Conservation (phyloP, 2,888 invertebrate genomes). For the Cephonodes hylas region DNA sequence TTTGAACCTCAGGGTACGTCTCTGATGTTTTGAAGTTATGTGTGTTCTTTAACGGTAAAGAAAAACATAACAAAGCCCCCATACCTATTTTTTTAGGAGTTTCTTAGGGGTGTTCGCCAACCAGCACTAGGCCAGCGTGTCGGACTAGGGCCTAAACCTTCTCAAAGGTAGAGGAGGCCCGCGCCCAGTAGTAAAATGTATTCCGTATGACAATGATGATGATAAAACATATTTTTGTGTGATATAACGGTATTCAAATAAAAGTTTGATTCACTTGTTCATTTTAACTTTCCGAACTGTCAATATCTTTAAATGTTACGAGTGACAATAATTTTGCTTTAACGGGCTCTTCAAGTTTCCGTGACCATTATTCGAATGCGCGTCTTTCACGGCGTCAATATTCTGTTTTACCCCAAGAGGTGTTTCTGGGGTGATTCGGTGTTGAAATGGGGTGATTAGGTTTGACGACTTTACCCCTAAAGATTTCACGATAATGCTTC, state of each 20-base stretch:
- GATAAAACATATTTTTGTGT: too few species aligned
- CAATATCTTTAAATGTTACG: not conserved
- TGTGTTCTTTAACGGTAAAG: not conserved
- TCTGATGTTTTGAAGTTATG: too few species aligned
- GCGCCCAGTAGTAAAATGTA: too few species aligned
- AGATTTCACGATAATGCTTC: not conserved
- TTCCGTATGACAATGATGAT: too few species aligned
- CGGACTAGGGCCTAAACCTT: too few species aligned
- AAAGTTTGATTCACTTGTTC: too few species aligned
- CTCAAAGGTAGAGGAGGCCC: not conserved
- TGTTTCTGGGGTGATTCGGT: not conserved
- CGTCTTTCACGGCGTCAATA: not conserved
- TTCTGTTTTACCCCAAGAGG: not conserved
- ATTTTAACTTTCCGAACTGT: not conserved
- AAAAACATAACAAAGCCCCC: too few species aligned
- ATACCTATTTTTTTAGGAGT: too few species aligned
- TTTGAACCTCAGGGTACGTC: too few species aligned
- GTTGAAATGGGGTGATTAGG: not conserved
- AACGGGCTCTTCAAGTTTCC: not conserved
- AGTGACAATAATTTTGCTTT: not conserved
- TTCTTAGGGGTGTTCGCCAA: too few species aligned
- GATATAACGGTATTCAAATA: too few species aligned
- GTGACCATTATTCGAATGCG: slow-evolving; percentile 12
- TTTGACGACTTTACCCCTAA: not conserved
- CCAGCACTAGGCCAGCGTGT: too few species aligned